A percentile compares a stretch with the other conserved stretches of the same genome.
Evolutionary conservation across 2,888 invertebrate genomes (phyloP).

Genomic region (Leptura quadrifasciata): DNA sequence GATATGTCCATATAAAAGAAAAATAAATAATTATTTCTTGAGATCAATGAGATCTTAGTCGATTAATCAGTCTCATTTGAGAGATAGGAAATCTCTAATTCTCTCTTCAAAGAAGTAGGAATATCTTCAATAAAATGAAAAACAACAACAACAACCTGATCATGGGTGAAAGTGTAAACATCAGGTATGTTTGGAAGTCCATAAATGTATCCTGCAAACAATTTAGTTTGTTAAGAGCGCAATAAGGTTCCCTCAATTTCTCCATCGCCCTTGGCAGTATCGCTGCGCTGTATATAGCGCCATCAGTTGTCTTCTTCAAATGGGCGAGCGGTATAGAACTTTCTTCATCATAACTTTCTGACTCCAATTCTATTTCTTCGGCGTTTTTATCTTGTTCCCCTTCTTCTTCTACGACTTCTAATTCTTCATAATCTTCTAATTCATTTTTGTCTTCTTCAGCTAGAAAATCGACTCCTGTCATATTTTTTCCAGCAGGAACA

Average conservation of each 20-base stretch:
- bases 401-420: neutral
- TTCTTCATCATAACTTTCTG: neutral
- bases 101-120: no score
- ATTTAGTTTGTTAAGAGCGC: constrained; percentile 4
- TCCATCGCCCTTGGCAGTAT: neutral
- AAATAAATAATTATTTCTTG: no score
- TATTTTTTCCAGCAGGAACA: neutral
- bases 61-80: no score
- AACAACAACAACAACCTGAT: neutral
- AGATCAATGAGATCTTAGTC: no score
- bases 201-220: neutral
- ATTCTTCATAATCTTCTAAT: neutral
- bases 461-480: neutral
- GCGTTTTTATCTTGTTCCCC: neutral
- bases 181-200: neutral
- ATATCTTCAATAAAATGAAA: no score
- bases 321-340: neutral
- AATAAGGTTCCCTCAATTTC: constrained; percentile 7
- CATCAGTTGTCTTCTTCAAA: neutral
- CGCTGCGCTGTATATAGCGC: neutral
- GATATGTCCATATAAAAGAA: no score
- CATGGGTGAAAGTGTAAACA: constrained; percentile 1
- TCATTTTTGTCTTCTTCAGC: neutral
- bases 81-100: no score
- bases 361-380: neutral